Percentiles rank a stretch among this genome's conserved stretches.
These are phyloP conservation scores for Acronicta alni DNA, from an alignment of 2,888 invertebrate species.

Conservation along the genomic window DNA sequence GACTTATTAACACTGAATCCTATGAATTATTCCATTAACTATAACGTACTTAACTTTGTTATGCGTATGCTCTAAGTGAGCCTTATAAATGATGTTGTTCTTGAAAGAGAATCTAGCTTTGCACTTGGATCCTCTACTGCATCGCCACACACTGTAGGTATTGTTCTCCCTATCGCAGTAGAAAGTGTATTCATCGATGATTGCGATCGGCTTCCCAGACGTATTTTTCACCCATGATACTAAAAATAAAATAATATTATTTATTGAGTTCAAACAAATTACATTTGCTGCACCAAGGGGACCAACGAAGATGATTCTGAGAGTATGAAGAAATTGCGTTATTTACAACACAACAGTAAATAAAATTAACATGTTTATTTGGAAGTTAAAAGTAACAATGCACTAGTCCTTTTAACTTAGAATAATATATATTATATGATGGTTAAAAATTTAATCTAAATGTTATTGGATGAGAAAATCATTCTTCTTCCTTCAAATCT, in stretches of 20 bases:
- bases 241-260: constrained; percentile 2
- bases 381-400: too few species aligned
- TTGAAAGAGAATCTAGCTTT: constrained; percentile 9
- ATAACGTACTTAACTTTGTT: background rate
- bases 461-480: too few species aligned
- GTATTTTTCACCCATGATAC: constrained; percentile 1
- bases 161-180: constrained; percentile 1
- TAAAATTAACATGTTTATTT: too few species aligned
- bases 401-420: too few species aligned
- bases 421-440: too few species aligned
- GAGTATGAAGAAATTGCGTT: too few species aligned
- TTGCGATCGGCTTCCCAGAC: constrained; percentile 1
- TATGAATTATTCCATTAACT: constrained; percentile 5
- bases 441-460: too few species aligned
- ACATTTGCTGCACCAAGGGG: too few species aligned
- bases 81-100: background rate
- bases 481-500: too few species aligned
- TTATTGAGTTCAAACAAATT: background rate
- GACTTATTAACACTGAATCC: too few species aligned
- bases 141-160: constrained; percentile 3
- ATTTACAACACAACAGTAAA: too few species aligned
- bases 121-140: constrained; percentile 8
- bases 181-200: constrained; percentile 3
- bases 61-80: constrained; percentile 4
- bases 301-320: too few species aligned